Percentiles rank a stretch among this genome's conserved stretches.
Evolutionary conservation across 2,888 invertebrate genomes (phyloP).

Genomic region (Subacronicta megacephala): DNA sequence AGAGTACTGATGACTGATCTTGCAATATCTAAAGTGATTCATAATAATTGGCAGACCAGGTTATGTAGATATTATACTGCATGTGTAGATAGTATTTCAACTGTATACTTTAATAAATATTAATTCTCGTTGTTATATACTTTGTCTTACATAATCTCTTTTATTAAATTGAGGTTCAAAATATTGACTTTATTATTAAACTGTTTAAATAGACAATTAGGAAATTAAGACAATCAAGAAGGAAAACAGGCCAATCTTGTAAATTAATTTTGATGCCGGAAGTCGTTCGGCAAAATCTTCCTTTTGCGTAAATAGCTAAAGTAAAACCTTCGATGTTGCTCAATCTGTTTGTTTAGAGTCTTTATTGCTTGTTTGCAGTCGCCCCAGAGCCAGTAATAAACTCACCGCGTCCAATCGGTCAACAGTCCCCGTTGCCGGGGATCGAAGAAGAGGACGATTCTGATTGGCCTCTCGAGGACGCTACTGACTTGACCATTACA

Average conservation of each 20-base stretch:
- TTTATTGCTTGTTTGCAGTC: constrained; percentile 85
- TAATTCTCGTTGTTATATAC: no score
- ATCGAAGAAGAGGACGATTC: constrained; percentile 95
- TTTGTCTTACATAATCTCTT: background rate
- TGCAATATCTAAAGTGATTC: constrained; percentile 20
- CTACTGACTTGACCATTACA: constrained; percentile 85
- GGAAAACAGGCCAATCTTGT: constrained; percentile 55
- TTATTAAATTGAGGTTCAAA: constrained; percentile 4
- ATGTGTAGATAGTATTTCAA: no score
- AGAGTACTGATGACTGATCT: constrained; percentile 42
- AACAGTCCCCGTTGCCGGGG: constrained; percentile 94
- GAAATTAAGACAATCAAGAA: constrained; percentile 52
- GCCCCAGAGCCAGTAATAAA: constrained; percentile 87
- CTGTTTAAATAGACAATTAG: constrained; percentile 42
- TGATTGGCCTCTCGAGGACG: constrained; percentile 88
- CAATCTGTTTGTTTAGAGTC: constrained; percentile 62
- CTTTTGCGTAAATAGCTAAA: constrained; percentile 49
- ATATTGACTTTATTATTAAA: constrained; percentile 1
- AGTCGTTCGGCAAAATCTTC: constrained; percentile 68
- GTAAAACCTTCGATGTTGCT: constrained; percentile 29
- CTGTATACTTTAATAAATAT: no score
- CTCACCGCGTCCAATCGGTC: constrained; percentile 90
- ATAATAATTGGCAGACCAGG: background rate
- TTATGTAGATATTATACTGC: background rate
- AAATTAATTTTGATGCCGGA: constrained; percentile 55